Evolutionary conservation across 2,888 invertebrate genomes (phyloP).

Genomic region (Lissonota sp.): DNA sequence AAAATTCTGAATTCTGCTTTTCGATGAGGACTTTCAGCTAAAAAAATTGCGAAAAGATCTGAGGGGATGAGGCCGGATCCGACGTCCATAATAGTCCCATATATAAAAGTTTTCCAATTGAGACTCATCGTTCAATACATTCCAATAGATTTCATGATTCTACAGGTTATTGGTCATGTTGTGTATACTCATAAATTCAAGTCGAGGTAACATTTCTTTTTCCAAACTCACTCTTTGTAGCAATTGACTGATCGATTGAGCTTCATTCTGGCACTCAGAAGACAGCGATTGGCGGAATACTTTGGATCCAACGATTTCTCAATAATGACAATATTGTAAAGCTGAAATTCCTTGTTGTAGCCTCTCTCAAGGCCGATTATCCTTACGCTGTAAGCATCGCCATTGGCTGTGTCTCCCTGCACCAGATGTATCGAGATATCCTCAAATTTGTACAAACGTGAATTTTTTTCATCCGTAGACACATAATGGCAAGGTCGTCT

Average conservation of each 20-base stretch:
- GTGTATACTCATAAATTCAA: no score
- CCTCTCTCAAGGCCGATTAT: conserved; percentile 72
- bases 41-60: no score
- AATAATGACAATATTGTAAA: conserved; percentile 71
- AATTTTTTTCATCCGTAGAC: conserved; percentile 60
- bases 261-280: conserved; percentile 57
- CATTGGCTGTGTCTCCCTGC: conserved; percentile 44
- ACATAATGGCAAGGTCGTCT: conserved; percentile 61
- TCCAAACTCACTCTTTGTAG: conserved; percentile 72
- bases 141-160: no score
- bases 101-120: no score
- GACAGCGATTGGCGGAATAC: conserved; percentile 53
- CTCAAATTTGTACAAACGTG: conserved; percentile 66
- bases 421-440: conserved; percentile 60
- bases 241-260: conserved; percentile 69
- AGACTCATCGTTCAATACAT: no score
- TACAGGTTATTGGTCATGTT: no score
- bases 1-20: no score
- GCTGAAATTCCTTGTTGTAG: conserved; percentile 72
- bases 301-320: conserved; percentile 70
- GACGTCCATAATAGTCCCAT: no score
- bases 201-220: not conserved
- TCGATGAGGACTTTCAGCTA: no score
- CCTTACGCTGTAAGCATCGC: conserved; percentile 59
- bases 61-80: no score